phyloP scores from a whole-genome alignment of 2,888 invertebrate genomes.

The Eristalis intricaria region DNA sequence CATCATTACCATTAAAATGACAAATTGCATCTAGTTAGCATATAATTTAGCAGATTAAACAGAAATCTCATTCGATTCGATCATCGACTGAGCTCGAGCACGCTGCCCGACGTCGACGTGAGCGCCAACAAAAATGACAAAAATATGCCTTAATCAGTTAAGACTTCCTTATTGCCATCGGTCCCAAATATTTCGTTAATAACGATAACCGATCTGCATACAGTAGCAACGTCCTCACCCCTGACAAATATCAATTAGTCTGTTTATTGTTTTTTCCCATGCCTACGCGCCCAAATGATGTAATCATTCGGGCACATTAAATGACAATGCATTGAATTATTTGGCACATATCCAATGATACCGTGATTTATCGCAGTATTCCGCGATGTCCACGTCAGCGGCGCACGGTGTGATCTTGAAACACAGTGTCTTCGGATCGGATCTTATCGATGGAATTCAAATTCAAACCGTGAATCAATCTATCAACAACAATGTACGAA shows the following conservation, averaged over 20 bases:
- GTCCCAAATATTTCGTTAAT: conserved; percentile 26
- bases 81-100: conserved; percentile 17
- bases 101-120: background rate
- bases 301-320: conserved; percentile 40
- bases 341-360: conserved; percentile 54
- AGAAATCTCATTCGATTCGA: conserved; percentile 44
- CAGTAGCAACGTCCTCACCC: conserved; percentile 22
- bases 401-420: conserved; percentile 56
- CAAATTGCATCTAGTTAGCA: conserved; percentile 65
- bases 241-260: conserved; percentile 57
- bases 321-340: conserved; percentile 45
- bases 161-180: conserved; percentile 58
- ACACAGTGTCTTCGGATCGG: conserved; percentile 33
- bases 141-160: conserved; percentile 19
- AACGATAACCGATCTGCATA: conserved; percentile 47
- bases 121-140: conserved; percentile 21
- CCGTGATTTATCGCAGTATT: conserved; percentile 51
- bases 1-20: conserved; percentile 44
- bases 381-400: conserved; percentile 7
- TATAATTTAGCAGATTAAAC: conserved; percentile 45
- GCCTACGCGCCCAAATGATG: conserved; percentile 58
- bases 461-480: conserved; percentile 46
- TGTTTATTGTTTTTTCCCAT: conserved; percentile 61
- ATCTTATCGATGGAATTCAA: conserved; percentile 54
- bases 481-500: conserved; percentile 23